These are phyloP conservation scores for Danio kyathit DNA, from an alignment of 2,797 vertebrate species.

Conservation along the genomic window DNA sequence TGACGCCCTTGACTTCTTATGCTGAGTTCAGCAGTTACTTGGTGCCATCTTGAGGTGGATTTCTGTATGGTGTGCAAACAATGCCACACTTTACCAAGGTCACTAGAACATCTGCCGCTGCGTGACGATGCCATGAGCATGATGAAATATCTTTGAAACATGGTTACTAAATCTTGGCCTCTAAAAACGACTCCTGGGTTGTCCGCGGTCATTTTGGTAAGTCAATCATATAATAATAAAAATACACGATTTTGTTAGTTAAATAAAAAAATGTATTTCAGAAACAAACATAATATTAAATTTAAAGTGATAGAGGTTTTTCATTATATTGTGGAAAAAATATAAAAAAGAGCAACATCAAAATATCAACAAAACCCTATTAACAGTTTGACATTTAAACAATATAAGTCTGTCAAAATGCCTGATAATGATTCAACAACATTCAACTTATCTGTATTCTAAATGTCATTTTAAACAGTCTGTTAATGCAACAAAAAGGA, in stretches of 20 bases:
- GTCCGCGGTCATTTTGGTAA: conserved; percentile 3
- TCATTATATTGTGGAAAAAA: not conserved
- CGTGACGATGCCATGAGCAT: conserved; percentile 27
- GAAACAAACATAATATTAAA: not conserved
- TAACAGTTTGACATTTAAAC: not conserved
- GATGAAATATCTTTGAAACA: conserved; percentile 50
- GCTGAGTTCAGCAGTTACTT: conserved; percentile 43
- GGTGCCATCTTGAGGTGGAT: conserved; percentile 38
- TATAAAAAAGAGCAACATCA: not conserved
- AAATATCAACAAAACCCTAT: not conserved
- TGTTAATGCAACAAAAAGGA: not conserved
- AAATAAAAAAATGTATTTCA: not conserved
- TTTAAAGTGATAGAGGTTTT: not conserved
- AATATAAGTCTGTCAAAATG: not conserved
- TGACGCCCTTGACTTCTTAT: conserved; percentile 33
- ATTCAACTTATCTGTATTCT: not conserved
- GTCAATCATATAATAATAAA: not conserved
- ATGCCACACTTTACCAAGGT: conserved; percentile 39
- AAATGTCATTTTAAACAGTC: not conserved
- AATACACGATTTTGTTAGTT: not conserved
- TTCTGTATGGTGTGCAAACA: conserved; percentile 39
- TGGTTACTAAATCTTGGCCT: not conserved
- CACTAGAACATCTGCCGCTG: conserved; percentile 44
- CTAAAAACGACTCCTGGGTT: not conserved
- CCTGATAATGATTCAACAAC: not conserved